phyloP scores from a whole-genome alignment of 1,140 invertebrate genomes.

The Pantala flavescens region DNA sequence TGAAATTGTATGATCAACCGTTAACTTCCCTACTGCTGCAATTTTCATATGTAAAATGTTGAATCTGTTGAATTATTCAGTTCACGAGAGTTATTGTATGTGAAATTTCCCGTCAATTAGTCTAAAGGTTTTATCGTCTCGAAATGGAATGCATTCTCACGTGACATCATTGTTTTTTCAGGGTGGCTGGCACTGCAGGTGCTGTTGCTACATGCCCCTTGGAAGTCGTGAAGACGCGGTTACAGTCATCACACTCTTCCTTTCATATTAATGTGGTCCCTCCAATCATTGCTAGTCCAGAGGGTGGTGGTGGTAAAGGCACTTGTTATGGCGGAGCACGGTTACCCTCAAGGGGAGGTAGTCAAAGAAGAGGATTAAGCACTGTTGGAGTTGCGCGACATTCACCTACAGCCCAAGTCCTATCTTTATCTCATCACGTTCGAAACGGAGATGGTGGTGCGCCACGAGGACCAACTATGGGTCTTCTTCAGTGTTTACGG shows the following conservation, averaged over 20 bases:
- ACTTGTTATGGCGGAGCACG: slow-evolving; percentile 21
- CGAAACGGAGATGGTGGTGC: background rate
- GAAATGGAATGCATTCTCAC: no score
- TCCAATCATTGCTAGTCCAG: slow-evolving; percentile 36
- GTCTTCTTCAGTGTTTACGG: background rate
- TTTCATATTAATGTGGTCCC: slow-evolving; percentile 21
- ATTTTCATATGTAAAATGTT: no score
- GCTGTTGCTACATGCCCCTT: slow-evolving; percentile 95
- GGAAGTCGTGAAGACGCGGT: slow-evolving; percentile 95
- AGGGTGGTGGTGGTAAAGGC: slow-evolving; percentile 30
- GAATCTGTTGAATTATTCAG: no score
- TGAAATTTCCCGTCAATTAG: no score
- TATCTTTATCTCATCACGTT: background rate
- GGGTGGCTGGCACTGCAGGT: slow-evolving; percentile 88
- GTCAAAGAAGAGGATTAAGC: background rate
- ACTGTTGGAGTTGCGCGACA: background rate
- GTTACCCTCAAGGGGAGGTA: slow-evolving; percentile 25
- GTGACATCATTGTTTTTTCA: slow-evolving; percentile 34
- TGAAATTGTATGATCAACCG: no score
- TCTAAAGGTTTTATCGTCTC: no score
- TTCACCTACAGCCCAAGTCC: background rate
- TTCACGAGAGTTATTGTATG: no score
- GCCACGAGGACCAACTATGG: background rate
- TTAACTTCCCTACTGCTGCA: no score
- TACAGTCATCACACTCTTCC: slow-evolving; percentile 76